Base-by-base conservation (phyloP, 2,888 invertebrate genomes). In the Gymnocheta viridis region DNA sequence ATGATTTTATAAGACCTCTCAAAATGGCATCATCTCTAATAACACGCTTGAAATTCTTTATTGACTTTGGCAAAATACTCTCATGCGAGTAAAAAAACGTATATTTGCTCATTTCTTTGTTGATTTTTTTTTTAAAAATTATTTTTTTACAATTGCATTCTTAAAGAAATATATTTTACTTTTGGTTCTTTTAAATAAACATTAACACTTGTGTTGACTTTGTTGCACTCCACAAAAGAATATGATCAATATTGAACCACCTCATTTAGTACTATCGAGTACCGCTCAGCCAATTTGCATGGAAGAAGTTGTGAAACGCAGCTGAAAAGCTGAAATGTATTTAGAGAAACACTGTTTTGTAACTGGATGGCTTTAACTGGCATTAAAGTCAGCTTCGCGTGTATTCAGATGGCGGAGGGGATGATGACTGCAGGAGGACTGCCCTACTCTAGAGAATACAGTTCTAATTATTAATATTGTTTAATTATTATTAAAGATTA, bases 201-300 rank as follows among this genome's bases (percentile, higher is more conserved):
- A 80, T 77, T 54, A 80, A 84, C 83, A 84, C 80, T 84, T 84
- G 84, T 84, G 84, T 84, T 84, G 84, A 84, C 44, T 81, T 67
- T 73, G 67, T 67, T 73, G 70, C 72, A 72, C 70, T 29, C 2
- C 2, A 32, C n/a, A 17, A n/a, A n/a, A n/a, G n/a, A n/a, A n/a
- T n/a, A n/a, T n/a, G n/a, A n/a, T n/a, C n/a, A n/a, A n/a, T n/a
- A n/a, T n/a, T n/a, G n/a, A n/a, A n/a, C n/a, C n/a, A n/a, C n/a
- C n/a, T n/a, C n/a, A n/a, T n/a, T n/a, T n/a, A n/a, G n/a, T n/a
- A n/a, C n/a, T n/a, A n/a, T n/a, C n/a, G n/a, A n/a, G n/a, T n/a
- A n/a, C n/a, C n/a, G n/a, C n/a, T n/a, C n/a, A n/a, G n/a, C 1
- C 22, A 69, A 74, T 62, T 81, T n/a, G n/a, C n/a, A n/a, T 49